Conservation (phyloP, 2,888 invertebrate species). For the Tachystola acroxantha region DNA sequence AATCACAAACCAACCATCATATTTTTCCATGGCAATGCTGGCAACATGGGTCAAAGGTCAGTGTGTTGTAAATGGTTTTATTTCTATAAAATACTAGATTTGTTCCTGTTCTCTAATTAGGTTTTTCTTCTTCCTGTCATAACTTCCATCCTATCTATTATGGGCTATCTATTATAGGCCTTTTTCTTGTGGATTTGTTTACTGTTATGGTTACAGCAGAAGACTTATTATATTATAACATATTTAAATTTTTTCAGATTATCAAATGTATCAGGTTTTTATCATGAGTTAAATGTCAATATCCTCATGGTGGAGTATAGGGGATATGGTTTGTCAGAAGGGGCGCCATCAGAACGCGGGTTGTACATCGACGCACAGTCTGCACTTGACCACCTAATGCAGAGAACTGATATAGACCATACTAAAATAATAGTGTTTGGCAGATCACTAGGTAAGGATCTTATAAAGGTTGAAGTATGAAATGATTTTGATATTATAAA, state of each 20-base stretch:
- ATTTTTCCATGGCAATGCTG: constrained; percentile 97
- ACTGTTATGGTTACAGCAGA: no score
- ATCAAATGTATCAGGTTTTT: constrained; percentile 92
- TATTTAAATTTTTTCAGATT: constrained; percentile 84
- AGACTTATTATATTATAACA: no score
- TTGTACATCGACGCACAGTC: constrained; percentile 92
- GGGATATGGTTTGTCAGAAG: constrained; percentile 95
- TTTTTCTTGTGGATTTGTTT: no score
- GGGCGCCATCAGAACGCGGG: constrained; percentile 91
- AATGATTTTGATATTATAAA: no score
- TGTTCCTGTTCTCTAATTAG: no score
- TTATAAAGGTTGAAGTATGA: no score
- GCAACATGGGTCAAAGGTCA: constrained; percentile 95
- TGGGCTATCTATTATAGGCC: no score
- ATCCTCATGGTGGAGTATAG: constrained; percentile 96
- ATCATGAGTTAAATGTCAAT: constrained; percentile 89
- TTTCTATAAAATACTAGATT: no score
- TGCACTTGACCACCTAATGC: constrained; percentile 89
- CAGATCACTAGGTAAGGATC: constrained; percentile 87
- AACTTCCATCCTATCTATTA: no score
- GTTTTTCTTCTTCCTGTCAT: no score
- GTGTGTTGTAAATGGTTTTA: constrained; percentile 7
- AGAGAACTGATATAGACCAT: constrained; percentile 89
- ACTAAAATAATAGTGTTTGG: constrained; percentile 93
- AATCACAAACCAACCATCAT: constrained; percentile 89